Conservation (phyloP, 2,797 vertebrate genomes). For the Sebastes nivosus region DNA sequence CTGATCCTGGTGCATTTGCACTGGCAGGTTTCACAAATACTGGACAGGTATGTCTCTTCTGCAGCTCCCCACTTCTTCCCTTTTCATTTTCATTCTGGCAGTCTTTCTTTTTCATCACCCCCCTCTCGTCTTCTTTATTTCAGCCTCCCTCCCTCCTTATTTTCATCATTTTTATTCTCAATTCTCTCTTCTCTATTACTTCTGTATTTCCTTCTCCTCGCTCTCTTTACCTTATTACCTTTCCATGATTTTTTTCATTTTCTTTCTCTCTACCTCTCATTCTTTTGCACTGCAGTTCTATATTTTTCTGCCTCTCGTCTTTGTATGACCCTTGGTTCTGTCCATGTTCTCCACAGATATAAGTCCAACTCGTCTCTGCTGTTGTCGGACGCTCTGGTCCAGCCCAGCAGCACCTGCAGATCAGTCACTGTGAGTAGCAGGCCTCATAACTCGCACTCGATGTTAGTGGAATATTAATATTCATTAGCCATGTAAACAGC, state of each 20-base stretch:
- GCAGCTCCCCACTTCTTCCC: not conserved
- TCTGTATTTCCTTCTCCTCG: not conserved
- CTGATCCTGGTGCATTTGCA: conserved; percentile 98
- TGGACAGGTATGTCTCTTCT: conserved; percentile 90
- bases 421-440: conserved; percentile 90
- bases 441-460: not conserved
- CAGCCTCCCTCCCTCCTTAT: too few relatives aligned
- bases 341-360: conserved; percentile 79
- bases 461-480: too few relatives aligned
- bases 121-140: not conserved
- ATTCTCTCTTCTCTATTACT: not conserved
- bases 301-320: not conserved
- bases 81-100: not conserved
- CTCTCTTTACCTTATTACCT: not conserved
- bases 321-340: not conserved
- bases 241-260: not conserved
- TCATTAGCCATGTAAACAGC: too few relatives aligned
- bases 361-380: conserved; percentile 95
- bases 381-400: conserved; percentile 93
- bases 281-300: not conserved
- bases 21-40: conserved; percentile 97
- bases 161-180: not conserved
- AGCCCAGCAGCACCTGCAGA: conserved; percentile 91
- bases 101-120: not conserved
- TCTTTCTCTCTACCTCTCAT: not conserved